Conservation (phyloP, 2,113 vertebrate genomes). For the Cottus gobio region DNA sequence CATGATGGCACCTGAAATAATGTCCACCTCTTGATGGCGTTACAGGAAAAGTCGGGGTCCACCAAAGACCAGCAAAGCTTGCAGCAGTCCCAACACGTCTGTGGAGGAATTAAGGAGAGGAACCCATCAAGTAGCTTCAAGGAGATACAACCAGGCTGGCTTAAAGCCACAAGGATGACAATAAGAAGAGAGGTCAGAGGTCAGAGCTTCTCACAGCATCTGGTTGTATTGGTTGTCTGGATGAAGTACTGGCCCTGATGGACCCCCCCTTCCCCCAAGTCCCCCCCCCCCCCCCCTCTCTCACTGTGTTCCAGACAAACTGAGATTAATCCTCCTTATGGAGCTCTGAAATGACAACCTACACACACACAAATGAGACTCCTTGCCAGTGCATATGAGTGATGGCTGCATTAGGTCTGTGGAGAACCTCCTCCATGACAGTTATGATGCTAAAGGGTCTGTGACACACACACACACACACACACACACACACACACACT, state of each 20-base stretch:
- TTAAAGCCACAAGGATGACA: no score
- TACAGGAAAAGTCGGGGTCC: neutral
- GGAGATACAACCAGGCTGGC: no score
- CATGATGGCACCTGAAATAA: no score
- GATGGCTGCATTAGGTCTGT: slow-evolving; percentile 72
- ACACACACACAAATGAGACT: slow-evolving; percentile 11
- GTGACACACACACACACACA: neutral
- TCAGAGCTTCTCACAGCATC: no score
- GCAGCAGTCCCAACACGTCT: neutral
- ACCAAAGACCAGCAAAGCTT: neutral
- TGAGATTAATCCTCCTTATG: slow-evolving; percentile 41
- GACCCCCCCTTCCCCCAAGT: no score
- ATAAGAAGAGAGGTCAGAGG: no score
- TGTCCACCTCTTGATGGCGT: neutral
- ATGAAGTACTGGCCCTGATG: no score
- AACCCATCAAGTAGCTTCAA: neutral
- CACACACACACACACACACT: neutral
- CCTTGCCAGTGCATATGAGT: slow-evolving; percentile 54
- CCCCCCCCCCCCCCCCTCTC: no score
- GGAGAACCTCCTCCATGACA: slow-evolving; percentile 65
- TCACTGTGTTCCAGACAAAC: slow-evolving; percentile 31
- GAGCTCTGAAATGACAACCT: neutral
- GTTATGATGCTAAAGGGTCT: slow-evolving; percentile 75
- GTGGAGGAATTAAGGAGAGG: neutral
- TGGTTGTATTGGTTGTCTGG: neutral